phyloP scores from a whole-genome alignment of 2,888 invertebrate species.

The Rhopalosiphum nymphaeae region DNA sequence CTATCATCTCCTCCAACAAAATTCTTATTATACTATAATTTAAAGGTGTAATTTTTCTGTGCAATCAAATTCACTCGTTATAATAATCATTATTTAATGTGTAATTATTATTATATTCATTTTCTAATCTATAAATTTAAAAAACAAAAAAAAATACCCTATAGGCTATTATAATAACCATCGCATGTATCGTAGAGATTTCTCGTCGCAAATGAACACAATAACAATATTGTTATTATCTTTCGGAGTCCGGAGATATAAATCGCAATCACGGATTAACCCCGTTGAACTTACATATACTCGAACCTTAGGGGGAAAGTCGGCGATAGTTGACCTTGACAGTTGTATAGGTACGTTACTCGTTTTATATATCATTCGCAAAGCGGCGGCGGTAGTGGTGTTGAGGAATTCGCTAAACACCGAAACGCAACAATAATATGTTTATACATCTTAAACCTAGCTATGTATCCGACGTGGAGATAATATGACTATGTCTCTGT shows the following conservation, averaged over 20 bases:
- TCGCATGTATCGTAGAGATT: background rate
- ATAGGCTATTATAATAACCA: background rate
- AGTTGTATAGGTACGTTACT: background rate
- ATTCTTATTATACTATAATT: background rate
- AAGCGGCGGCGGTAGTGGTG: background rate
- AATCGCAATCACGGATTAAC: constrained; percentile 32
- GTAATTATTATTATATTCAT: background rate
- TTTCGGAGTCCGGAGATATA: background rate
- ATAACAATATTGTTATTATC: constrained; percentile 3
- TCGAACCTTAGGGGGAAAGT: constrained; percentile 24
- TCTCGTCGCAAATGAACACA: background rate
- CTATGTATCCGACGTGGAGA: background rate
- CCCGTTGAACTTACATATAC: constrained; percentile 36
- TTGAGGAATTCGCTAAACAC: background rate
- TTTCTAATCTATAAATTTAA: background rate
- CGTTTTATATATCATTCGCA: background rate
- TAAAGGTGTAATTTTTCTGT: background rate
- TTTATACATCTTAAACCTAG: background rate
- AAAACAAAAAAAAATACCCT: background rate
- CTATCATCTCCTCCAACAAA: background rate
- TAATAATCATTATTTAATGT: background rate
- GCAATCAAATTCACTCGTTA: background rate
- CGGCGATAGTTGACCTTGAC: constrained; percentile 36
- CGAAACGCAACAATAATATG: background rate
- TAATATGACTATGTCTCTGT: background rate